phyloP scores from a whole-genome alignment of 2,113 vertebrate species.

The Pteropus alecto region DNA sequence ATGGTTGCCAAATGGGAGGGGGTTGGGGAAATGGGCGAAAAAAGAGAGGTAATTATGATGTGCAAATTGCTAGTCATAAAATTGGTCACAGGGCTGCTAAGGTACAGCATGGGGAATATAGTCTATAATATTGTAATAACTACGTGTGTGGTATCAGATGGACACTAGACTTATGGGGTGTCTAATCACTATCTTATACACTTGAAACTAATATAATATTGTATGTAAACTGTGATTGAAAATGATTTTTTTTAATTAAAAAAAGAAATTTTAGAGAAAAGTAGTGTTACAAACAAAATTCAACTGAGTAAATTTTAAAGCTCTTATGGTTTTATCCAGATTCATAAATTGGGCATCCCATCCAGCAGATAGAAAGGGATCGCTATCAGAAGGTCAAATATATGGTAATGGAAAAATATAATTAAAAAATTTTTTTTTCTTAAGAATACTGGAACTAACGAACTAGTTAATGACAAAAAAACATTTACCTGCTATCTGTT shows the following conservation, averaged over 20 bases:
- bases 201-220: background rate
- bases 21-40: background rate
- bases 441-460: background rate
- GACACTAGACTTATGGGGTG: background rate
- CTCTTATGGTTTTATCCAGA: background rate
- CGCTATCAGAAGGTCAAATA: too few species aligned
- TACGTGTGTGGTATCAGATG: background rate
- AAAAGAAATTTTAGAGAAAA: background rate
- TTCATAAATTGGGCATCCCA: background rate
- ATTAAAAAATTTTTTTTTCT: background rate
- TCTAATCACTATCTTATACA: background rate
- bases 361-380: background rate
- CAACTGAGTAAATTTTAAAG: background rate
- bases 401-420: background rate
- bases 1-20: background rate
- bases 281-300: background rate
- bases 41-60: background rate
- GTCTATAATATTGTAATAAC: background rate
- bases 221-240: background rate
- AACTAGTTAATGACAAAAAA: background rate
- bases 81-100: background rate
- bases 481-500: background rate
- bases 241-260: background rate
- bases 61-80: background rate
- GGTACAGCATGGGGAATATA: background rate